phyloP scores from a whole-genome alignment of 2,888 invertebrate species.

The Caenorhabditis afra region DNA sequence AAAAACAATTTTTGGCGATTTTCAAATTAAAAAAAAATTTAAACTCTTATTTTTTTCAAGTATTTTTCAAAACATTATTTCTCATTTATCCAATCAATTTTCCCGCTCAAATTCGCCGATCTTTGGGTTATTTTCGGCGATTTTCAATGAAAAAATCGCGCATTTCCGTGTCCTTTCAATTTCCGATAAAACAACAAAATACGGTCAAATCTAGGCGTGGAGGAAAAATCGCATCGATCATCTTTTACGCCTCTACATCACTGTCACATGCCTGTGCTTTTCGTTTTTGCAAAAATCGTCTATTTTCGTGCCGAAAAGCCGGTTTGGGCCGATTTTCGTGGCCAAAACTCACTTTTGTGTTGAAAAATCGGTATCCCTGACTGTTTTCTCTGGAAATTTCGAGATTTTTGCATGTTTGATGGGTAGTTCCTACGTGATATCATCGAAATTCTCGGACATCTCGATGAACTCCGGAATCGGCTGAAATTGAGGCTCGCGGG shows the following conservation, averaged over 20 bases:
- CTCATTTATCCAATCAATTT: no score
- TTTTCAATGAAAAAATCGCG: no score
- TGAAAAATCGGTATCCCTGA: conserved; percentile 62
- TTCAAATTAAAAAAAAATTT: neutral
- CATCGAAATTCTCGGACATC: conserved; percentile 28
- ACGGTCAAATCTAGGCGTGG: no score
- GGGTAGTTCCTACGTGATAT: conserved; percentile 21
- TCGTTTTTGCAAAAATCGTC: no score
- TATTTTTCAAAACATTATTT: neutral
- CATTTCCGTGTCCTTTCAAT: no score
- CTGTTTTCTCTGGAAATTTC: conserved; percentile 50
- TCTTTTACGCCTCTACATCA: no score
- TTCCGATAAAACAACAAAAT: no score
- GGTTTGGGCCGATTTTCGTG: neutral
- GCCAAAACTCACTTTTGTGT: conserved; percentile 32
- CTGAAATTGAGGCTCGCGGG: conserved; percentile 30
- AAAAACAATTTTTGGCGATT: neutral
- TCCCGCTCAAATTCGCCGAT: no score
- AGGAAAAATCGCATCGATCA: no score
- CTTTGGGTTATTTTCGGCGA: no score
- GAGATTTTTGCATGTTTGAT: neutral
- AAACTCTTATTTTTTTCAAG: neutral
- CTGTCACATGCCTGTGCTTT: no score
- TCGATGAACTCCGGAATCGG: conserved; percentile 43
- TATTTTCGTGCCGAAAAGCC: no score